These are phyloP conservation scores for Liopterus haemorrhoidalis DNA, from an alignment of 2,888 invertebrate genomes.

Conservation along the genomic window DNA sequence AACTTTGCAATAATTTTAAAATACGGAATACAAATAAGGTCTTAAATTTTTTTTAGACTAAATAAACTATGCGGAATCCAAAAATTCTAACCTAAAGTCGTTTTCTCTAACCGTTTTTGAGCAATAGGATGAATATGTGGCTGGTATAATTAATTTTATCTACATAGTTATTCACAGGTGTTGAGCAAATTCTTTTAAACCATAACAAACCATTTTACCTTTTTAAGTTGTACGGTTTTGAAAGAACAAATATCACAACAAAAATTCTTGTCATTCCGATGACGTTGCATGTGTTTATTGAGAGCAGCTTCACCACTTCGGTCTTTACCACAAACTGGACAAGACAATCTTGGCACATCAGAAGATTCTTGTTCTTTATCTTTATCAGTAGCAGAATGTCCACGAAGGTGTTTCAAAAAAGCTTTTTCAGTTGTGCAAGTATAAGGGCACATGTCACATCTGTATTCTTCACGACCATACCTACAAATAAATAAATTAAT, in stretches of 20 bases:
- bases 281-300: constrained; percentile 50
- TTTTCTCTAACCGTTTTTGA: no score
- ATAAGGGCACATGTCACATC: constrained; percentile 51
- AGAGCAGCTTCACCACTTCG: constrained; percentile 48
- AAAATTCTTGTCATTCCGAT: constrained; percentile 47
- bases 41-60: no score
- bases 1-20: no score
- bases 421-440: constrained; percentile 54
- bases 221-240: constrained; percentile 52
- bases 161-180: not conserved
- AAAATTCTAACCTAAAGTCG: no score
- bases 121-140: no score
- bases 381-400: constrained; percentile 42
- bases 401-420: constrained; percentile 48
- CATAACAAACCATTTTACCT: constrained; percentile 46
- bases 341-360: constrained; percentile 41
- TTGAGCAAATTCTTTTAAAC: not conserved
- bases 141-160: no score
- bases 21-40: no score
- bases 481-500: constrained; percentile 37
- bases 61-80: no score
- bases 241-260: constrained; percentile 53
- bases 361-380: constrained; percentile 38
- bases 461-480: constrained; percentile 52
- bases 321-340: constrained; percentile 53